Percentiles rank a stretch among this genome's conserved stretches.
These are phyloP conservation scores for Aegithalos caudatus DNA, from an alignment of 2,113 vertebrate genomes.

Conservation along the genomic window DNA sequence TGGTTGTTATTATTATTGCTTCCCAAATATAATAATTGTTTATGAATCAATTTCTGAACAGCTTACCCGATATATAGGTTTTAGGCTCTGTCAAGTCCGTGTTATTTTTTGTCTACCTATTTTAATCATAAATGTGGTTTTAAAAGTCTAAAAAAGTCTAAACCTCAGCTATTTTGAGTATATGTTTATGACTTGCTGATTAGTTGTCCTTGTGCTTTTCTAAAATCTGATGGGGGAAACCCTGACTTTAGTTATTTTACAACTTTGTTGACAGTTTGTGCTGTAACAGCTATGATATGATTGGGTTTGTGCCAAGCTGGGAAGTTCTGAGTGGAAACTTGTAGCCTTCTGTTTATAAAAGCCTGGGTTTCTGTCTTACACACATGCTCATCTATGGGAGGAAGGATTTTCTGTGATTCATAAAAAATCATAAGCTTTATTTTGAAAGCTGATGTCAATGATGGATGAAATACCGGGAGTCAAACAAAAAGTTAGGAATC, in stretches of 20 bases:
- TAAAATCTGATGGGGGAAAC: slow-evolving; percentile 48
- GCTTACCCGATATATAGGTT: not conserved
- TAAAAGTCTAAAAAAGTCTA: not conserved
- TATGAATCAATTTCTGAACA: not conserved
- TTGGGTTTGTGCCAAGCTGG: slow-evolving; percentile 49
- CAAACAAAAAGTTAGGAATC: not conserved
- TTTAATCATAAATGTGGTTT: not conserved
- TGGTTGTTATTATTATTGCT: not conserved
- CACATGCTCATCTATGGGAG: not conserved
- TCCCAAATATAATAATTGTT: not conserved
- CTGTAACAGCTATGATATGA: slow-evolving; percentile 45
- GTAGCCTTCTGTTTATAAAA: slow-evolving; percentile 61
- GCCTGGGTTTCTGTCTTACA: not conserved
- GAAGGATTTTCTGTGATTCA: not conserved
- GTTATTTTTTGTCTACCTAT: not conserved
- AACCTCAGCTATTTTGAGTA: not conserved
- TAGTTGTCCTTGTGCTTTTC: slow-evolving; percentile 5
- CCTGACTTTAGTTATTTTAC: slow-evolving; percentile 52
- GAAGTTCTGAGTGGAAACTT: slow-evolving; percentile 61
- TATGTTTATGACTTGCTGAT: slow-evolving; percentile 19
- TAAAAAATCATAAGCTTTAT: not conserved
- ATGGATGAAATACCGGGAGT: not conserved
- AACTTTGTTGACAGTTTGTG: slow-evolving; percentile 60
- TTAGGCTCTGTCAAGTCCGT: not conserved
- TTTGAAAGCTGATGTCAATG: not conserved